Conservation (phyloP, 2,888 invertebrate genomes). For the Imbricaverruca yamaguchii region DNA sequence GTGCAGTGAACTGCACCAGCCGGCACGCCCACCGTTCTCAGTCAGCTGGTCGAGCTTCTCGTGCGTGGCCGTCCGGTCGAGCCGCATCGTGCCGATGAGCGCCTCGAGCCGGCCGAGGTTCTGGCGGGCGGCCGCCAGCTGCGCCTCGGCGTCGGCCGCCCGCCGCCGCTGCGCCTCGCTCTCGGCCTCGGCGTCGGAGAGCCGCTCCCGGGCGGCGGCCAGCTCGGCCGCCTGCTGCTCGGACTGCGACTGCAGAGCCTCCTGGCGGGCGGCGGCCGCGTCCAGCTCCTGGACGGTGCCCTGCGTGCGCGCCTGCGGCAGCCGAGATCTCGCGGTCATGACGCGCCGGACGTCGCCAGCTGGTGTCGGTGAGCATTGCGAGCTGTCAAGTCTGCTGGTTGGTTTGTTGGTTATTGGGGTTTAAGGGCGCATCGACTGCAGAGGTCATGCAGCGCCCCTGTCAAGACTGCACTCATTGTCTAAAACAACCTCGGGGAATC, state of each 20-base stretch:
- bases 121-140: background rate
- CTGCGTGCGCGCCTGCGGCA: background rate
- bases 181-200: slow-evolving; percentile 3
- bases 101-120: background rate
- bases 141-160: slow-evolving; percentile 9
- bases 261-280: background rate
- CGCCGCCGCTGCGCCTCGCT: background rate
- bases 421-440: no score
- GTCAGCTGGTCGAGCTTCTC: background rate
- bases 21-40: background rate
- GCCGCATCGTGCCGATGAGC: background rate
- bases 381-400: no score
- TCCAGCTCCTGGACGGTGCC: background rate
- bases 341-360: no score
- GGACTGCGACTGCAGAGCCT: background rate
- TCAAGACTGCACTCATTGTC: no score
- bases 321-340: no score
- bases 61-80: background rate
- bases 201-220: slow-evolving; percentile 22
- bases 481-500: no score
- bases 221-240: slow-evolving; percentile 23
- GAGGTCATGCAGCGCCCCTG: no score
- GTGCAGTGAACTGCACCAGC: background rate
- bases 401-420: no score
- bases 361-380: no score